Evolutionary conservation across 2,888 invertebrate species (phyloP).

Genomic region (Ochropacha duplaris): DNA sequence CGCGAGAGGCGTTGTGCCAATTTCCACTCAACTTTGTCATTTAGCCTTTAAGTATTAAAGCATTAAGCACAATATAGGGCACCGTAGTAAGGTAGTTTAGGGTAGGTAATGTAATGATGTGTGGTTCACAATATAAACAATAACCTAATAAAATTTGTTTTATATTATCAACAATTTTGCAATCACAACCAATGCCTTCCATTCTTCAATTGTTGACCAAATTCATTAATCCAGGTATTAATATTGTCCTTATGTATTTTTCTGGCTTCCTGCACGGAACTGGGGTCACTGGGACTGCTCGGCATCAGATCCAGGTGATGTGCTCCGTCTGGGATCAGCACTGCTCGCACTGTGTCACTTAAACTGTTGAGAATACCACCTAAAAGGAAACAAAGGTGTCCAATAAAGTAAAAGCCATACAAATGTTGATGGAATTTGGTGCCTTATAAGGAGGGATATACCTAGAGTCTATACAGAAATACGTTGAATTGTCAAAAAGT

Average conservation of each 20-base stretch:
- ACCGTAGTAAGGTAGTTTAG: no score
- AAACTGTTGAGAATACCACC: constrained; percentile 88
- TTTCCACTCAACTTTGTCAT: no score
- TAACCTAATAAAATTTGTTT: not conserved
- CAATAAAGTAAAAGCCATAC: no score
- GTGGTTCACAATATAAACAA: no score
- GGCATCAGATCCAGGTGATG: constrained; percentile 93
- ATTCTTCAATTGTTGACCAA: constrained; percentile 7
- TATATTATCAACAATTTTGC: not conserved
- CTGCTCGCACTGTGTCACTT: constrained; percentile 85
- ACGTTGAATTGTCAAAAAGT: no score
- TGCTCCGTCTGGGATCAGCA: constrained; percentile 91
- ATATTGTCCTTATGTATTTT: constrained; percentile 85
- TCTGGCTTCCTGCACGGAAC: constrained; percentile 85
- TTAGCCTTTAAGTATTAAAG: no score
- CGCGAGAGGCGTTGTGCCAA: no score
- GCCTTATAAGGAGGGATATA: no score
- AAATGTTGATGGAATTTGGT: no score
- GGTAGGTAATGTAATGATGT: no score
- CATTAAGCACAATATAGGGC: no score
- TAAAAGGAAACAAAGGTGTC: constrained; percentile 24
- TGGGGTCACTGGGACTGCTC: constrained; percentile 84
- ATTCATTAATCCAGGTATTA: constrained; percentile 80
- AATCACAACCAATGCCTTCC: not conserved
- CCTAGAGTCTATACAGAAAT: no score